These are phyloP conservation scores for Antheraea pernyi DNA, from an alignment of 1,140 invertebrate species.

Conservation along the genomic window DNA sequence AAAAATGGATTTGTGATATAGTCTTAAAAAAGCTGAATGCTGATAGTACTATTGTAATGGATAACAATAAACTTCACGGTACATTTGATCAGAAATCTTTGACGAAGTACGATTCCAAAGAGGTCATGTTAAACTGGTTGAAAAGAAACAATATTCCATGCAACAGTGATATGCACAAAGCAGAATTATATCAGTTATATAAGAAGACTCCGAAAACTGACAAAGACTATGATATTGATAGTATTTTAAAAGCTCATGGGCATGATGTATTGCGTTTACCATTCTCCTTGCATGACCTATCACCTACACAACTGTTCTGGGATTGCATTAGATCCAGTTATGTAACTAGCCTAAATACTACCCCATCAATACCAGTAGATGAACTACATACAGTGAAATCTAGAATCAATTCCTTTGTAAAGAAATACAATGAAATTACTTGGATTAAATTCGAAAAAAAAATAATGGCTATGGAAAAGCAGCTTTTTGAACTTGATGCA, in stretches of 20 bases:
- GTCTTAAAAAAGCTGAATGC: constrained; percentile 29
- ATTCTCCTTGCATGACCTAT: constrained; percentile 30
- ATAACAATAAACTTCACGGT: constrained; percentile 20
- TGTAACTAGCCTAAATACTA: not conserved
- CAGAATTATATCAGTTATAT: constrained; percentile 45
- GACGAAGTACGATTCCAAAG: constrained; percentile 39
- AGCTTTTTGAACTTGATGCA: constrained; percentile 25
- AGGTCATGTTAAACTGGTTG: constrained; percentile 43
- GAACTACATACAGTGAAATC: not conserved
- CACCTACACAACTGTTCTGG: constrained; percentile 37
- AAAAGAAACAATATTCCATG: constrained; percentile 38
- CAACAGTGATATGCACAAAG: constrained; percentile 33
- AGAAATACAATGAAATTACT: not conserved
- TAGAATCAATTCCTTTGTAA: not conserved
- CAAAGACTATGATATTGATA: constrained; percentile 29
- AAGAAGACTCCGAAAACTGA: constrained; percentile 24
- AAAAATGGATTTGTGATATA: constrained; percentile 45
- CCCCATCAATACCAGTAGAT: not conserved
- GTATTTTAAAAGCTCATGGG: constrained; percentile 37
- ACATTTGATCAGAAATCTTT: constrained; percentile 29
- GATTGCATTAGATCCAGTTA: constrained; percentile 1
- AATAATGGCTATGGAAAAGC: constrained; percentile 14
- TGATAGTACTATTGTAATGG: constrained; percentile 39
- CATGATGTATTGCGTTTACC: constrained; percentile 43
- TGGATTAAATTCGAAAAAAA: not conserved